phyloP scores from a whole-genome alignment of 2,797 vertebrate genomes.

The Chrysocyon brachyurus region DNA sequence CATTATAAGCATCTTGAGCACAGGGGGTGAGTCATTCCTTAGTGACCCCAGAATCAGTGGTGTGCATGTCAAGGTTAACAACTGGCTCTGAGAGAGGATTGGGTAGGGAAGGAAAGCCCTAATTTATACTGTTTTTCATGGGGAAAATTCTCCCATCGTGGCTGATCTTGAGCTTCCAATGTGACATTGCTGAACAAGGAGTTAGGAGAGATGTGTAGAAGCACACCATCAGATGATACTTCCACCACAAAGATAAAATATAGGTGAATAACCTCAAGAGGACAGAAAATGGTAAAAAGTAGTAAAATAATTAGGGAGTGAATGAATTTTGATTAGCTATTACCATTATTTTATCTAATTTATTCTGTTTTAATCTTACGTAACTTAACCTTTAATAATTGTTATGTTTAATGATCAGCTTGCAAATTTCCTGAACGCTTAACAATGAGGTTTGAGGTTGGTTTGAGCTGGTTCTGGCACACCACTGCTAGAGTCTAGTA shows the following conservation, averaged over 20 bases:
- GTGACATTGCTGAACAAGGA: background rate
- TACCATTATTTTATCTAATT: slow-evolving; percentile 13
- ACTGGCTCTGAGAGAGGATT: background rate
- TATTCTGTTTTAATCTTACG: background rate
- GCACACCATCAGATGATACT: background rate
- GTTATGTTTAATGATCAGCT: background rate
- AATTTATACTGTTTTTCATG: background rate
- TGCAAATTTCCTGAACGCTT: slow-evolving; percentile 43
- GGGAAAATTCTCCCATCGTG: background rate
- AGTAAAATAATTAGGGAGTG: background rate
- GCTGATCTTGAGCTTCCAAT: background rate
- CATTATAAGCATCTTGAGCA: background rate
- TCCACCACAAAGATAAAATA: background rate
- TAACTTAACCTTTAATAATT: slow-evolving; percentile 43
- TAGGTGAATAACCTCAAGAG: background rate
- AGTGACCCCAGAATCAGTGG: background rate
- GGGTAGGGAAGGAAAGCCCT: background rate
- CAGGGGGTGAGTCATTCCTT: background rate
- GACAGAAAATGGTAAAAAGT: background rate
- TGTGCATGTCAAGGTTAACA: background rate
- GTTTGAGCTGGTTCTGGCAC: background rate
- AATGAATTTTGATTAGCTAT: slow-evolving; percentile 9
- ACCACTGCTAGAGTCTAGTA: background rate
- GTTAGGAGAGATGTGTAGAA: background rate
- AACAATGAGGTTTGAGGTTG: background rate